phyloP scores from a whole-genome alignment of 2,797 vertebrate genomes.

The Muscicapa striata region DNA sequence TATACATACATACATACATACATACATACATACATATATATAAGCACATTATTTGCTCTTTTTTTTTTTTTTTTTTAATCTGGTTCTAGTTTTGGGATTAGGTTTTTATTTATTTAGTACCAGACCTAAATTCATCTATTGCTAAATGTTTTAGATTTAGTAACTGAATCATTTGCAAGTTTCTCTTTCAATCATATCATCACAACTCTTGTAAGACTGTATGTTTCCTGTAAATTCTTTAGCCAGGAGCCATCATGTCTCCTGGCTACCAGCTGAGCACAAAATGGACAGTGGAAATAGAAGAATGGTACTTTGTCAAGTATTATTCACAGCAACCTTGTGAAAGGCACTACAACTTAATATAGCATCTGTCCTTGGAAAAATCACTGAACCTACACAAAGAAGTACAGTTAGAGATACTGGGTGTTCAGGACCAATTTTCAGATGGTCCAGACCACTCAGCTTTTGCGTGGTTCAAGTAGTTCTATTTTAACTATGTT shows the following conservation, averaged over 20 bases:
- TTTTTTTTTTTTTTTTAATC: not conserved
- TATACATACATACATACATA: no score
- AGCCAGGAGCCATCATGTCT: not conserved
- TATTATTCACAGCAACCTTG: not conserved
- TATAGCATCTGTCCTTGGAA: not conserved
- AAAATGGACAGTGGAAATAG: not conserved
- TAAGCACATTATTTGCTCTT: not conserved
- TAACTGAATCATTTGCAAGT: not conserved
- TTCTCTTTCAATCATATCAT: not conserved
- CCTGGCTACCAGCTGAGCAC: not conserved
- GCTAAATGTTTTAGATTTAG: not conserved
- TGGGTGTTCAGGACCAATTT: constrained; percentile 18
- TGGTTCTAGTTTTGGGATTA: not conserved
- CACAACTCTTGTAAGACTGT: not conserved
- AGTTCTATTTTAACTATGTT: constrained; percentile 14
- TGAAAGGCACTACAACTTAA: constrained; percentile 10
- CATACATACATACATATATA: no score
- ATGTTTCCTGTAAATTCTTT: not conserved
- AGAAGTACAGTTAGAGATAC: constrained; percentile 5
- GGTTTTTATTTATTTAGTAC: not conserved
- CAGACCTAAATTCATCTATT: not conserved
- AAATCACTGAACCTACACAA: not conserved
- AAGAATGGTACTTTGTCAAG: not conserved
- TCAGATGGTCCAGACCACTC: not conserved
- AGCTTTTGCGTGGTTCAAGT: constrained; percentile 15